A percentile compares a stretch with the other conserved stretches of the same genome.
These are phyloP conservation scores for Parnassius glacialis DNA, from an alignment of 2,888 invertebrate genomes.

Conservation along the genomic window DNA sequence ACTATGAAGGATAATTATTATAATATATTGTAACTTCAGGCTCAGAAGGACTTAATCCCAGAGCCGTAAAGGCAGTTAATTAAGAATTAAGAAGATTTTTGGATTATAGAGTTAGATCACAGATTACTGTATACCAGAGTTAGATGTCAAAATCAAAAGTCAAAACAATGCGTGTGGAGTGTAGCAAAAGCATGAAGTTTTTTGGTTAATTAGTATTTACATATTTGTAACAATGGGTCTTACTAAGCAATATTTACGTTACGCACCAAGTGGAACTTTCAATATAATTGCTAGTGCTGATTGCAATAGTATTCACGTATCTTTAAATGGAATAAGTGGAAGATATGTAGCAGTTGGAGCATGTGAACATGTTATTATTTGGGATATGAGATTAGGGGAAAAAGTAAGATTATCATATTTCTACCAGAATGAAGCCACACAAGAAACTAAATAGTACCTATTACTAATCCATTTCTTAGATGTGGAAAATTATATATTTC, in stretches of 20 bases:
- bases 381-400: slow-evolving; percentile 94
- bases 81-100: too few relatives aligned
- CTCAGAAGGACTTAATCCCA: too few relatives aligned
- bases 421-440: too few relatives aligned
- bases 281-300: slow-evolving; percentile 91
- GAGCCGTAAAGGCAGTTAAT: too few relatives aligned
- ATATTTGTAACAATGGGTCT: slow-evolving; percentile 84
- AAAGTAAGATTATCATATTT: slow-evolving; percentile 74
- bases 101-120: too few relatives aligned
- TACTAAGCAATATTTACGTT: slow-evolving; percentile 97
- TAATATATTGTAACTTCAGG: too few relatives aligned
- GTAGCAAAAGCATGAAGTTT: slow-evolving; percentile 3
- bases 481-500: too few relatives aligned
- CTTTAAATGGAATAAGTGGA: slow-evolving; percentile 88
- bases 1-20: too few relatives aligned
- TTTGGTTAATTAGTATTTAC: slow-evolving; percentile 19
- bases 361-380: slow-evolving; percentile 95
- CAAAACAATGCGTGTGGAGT: slow-evolving; percentile 31
- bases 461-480: too few relatives aligned
- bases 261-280: slow-evolving; percentile 90
- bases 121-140: too few relatives aligned
- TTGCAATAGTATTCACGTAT: slow-evolving; percentile 90
- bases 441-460: too few relatives aligned
- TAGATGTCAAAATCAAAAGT: slow-evolving; percentile 5
- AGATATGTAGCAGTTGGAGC: slow-evolving; percentile 95